phyloP scores from a whole-genome alignment of 2,888 invertebrate species.

The Macropis europaea region DNA sequence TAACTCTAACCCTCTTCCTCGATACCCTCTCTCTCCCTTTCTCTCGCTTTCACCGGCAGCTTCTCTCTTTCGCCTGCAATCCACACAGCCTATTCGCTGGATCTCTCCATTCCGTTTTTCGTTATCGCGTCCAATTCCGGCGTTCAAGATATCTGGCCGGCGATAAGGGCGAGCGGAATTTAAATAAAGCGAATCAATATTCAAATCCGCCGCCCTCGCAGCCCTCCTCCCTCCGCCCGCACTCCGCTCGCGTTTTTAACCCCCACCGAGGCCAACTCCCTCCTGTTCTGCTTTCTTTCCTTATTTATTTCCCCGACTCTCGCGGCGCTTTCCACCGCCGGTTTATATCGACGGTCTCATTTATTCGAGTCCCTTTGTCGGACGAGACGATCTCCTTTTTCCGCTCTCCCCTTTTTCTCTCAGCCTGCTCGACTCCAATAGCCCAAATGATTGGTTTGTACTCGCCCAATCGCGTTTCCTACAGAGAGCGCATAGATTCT shows the following conservation, averaged over 20 bases:
- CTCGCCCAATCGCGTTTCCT: constrained; percentile 45
- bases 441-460: constrained; percentile 61
- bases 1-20: constrained; percentile 26
- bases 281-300: constrained; percentile 65
- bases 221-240: constrained; percentile 10
- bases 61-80: constrained; percentile 54
- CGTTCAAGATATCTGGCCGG: constrained; percentile 74
- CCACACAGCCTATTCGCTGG: constrained; percentile 63
- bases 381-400: constrained; percentile 62
- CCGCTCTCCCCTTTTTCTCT: background rate
- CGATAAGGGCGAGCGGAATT: constrained; percentile 73
- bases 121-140: constrained; percentile 79
- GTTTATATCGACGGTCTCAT: constrained; percentile 61
- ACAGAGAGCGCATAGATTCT: too few relatives aligned
- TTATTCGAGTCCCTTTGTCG: constrained; percentile 69
- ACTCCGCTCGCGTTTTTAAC: background rate
- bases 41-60: constrained; percentile 38
- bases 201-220: constrained; percentile 74
- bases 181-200: constrained; percentile 80
- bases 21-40: constrained; percentile 28
- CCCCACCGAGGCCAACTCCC: constrained; percentile 58
- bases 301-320: constrained; percentile 57
- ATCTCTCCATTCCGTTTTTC: constrained; percentile 73
- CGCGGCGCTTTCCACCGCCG: constrained; percentile 41
- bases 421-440: constrained; percentile 41